Evolutionary conservation across 2,888 invertebrate genomes (phyloP), one percentile per base, ranked within the genome.

Genomic region (Xylota segnis): DNA sequence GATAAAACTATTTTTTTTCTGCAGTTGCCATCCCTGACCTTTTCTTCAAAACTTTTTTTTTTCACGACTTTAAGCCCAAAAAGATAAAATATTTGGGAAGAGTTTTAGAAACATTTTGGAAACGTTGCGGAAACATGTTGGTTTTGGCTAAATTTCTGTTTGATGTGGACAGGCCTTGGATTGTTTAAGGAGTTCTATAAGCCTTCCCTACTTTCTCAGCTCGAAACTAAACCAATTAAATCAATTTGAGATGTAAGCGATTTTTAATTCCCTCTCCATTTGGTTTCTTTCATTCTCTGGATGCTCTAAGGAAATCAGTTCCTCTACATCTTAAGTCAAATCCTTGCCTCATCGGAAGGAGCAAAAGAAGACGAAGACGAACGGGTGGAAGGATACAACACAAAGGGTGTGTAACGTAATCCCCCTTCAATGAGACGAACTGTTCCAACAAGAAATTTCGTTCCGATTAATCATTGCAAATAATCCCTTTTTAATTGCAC

Each of bases 401-500:
- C 43, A 74, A 66, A 72, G 71, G 45, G 45, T 61, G 45, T 61
- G 72, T 70, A 70, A 78, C 78, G 47, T 66, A 72, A 83, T 71
- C 61, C 72, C 54, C 58, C 50, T 50, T 45, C 43, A 68, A 52
- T 52, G 54, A n/a, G n/a, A 40, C 43, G 58, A 79, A 66, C 63
- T 65, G 56, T 50, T 56, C n/a, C 12, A 75, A 70, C 66, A 79
- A 71, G 79, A 70, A 84, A 79, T 84, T 84, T 70, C 83, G 65
- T 84, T 79, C 75, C 83, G 79, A 84, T 84, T 84, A 79, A 84
- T 84, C 83, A 84, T 84, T 75, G 58, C 79, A 79, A 79, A 58
- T 79, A 79, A 84, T 79, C 83, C 79, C 59, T 79, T 70, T 84
- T 84, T 84, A 84, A 84, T 84, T 84, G 83, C 74, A 84, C 79